Evolutionary conservation across 1,140 invertebrate species (phyloP).

Genomic region (Bombus terrestris): DNA sequence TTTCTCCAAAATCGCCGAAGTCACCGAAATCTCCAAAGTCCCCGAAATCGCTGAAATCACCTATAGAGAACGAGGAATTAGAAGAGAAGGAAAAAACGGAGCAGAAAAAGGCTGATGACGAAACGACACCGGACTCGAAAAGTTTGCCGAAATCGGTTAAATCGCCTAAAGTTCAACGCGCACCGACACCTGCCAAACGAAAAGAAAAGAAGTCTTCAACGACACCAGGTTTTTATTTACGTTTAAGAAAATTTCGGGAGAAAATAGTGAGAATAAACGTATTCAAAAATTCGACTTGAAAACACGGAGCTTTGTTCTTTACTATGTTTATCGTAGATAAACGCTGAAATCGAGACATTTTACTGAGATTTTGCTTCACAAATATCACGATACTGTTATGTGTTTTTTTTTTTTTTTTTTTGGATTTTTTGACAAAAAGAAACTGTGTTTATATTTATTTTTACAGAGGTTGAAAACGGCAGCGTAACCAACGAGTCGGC

Average conservation of each 20-base stretch:
- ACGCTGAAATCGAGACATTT: not conserved
- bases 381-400: not conserved
- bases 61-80: slow-evolving; percentile 23
- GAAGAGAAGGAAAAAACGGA: slow-evolving; percentile 57
- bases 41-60: slow-evolving; percentile 30
- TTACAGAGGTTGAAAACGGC: slow-evolving; percentile 90
- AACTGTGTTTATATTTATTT: slow-evolving; percentile 36
- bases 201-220: slow-evolving; percentile 24
- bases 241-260: not conserved
- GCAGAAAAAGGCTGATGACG: slow-evolving; percentile 18
- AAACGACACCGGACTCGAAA: not conserved
- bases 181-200: slow-evolving; percentile 22
- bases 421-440: not conserved
- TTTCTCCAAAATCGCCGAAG: slow-evolving; percentile 57
- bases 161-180: slow-evolving; percentile 26
- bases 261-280: not conserved
- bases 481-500: slow-evolving; percentile 90
- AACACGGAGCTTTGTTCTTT: not conserved
- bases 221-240: slow-evolving; percentile 35
- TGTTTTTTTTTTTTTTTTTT: not conserved
- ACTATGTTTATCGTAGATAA: too few species aligned
- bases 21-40: slow-evolving; percentile 34
- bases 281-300: not conserved
- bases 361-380: slow-evolving; percentile 59
- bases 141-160: slow-evolving; percentile 21